Conservation (phyloP, 2,888 invertebrate genomes). For the Nymphalis polychloros region DNA sequence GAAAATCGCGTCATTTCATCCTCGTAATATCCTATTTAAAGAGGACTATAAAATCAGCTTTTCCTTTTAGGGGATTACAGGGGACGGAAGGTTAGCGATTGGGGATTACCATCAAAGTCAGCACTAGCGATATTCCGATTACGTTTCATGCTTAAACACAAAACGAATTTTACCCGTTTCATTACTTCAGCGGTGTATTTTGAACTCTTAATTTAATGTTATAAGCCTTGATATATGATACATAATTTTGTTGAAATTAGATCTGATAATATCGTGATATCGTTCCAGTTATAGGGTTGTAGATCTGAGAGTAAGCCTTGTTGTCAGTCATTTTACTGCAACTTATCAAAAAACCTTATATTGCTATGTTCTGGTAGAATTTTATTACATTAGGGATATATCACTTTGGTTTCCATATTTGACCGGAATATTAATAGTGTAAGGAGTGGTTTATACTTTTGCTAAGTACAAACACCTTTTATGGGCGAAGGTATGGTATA, state of each 20-base stretch:
- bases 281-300: too few species aligned
- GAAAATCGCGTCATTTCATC: slow-evolving; percentile 8
- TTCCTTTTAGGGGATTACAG: slow-evolving; percentile 15
- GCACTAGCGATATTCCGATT: slow-evolving; percentile 23
- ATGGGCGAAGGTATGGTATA: too few species aligned
- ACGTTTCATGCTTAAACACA: slow-evolving; percentile 14
- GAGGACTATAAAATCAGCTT: slow-evolving; percentile 21
- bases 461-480: too few species aligned
- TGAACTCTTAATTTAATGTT: neutral
- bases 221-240: neutral
- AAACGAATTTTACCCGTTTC: slow-evolving; percentile 12
- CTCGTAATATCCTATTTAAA: slow-evolving; percentile 16
- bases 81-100: slow-evolving; percentile 24
- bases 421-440: too few species aligned
- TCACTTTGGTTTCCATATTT: too few species aligned
- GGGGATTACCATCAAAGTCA: slow-evolving; percentile 26
- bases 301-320: too few species aligned
- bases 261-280: neutral
- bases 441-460: too few species aligned
- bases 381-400: too few species aligned
- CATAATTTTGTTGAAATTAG: neutral
- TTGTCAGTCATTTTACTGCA: too few species aligned
- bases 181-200: neutral
- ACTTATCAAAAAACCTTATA: too few species aligned
- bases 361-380: too few species aligned